Percentiles rank a stretch among this genome's conserved stretches.
Evolutionary conservation across 2,797 vertebrate species (phyloP).

Genomic region (Austrolebias charrua): DNA sequence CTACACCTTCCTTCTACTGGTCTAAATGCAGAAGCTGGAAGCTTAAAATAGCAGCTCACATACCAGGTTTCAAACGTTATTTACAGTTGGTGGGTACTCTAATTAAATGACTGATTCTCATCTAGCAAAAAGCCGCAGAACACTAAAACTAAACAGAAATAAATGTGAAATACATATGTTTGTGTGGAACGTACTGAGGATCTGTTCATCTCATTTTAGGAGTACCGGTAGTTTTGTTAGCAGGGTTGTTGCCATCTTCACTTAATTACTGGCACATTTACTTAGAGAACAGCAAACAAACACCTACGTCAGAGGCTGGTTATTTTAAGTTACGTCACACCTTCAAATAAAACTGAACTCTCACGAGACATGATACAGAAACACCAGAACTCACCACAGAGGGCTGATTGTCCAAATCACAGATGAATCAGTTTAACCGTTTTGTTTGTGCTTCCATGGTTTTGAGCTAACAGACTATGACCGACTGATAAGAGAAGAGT

Average conservation of each 20-base stretch:
- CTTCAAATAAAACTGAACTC: neutral
- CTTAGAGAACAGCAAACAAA: neutral
- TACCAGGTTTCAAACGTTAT: neutral
- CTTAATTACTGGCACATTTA: neutral
- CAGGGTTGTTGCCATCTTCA: neutral
- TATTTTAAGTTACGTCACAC: conserved; percentile 1
- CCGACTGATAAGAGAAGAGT: too few relatives aligned
- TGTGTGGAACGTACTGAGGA: neutral
- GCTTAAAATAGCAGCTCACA: neutral
- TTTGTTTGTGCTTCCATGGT: too few relatives aligned
- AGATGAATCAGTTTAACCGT: neutral
- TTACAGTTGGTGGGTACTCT: neutral
- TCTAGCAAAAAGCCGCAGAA: neutral
- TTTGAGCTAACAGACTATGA: too few relatives aligned
- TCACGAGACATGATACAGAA: too few relatives aligned
- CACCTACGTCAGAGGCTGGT: neutral
- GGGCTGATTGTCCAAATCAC: neutral
- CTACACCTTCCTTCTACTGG: neutral
- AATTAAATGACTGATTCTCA: neutral
- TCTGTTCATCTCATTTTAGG: neutral
- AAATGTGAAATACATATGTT: neutral
- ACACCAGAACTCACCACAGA: neutral
- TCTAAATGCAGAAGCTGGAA: neutral
- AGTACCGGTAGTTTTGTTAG: neutral
- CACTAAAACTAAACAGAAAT: neutral